These are phyloP conservation scores for Ameiurus melas DNA, from an alignment of 2,113 vertebrate species.

Conservation along the genomic window DNA sequence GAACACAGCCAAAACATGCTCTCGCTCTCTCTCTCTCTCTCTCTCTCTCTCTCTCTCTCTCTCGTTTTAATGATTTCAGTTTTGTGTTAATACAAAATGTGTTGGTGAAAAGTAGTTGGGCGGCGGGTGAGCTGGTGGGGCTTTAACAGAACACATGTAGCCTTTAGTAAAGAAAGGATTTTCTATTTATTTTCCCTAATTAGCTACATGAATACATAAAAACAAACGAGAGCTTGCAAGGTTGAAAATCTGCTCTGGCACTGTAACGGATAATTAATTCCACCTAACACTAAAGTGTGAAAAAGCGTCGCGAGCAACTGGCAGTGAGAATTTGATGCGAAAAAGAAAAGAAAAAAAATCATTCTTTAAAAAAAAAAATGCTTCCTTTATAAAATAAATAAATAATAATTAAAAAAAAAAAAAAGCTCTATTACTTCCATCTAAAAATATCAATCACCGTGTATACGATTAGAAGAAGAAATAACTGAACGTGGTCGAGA, in stretches of 20 bases:
- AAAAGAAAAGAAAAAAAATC: neutral
- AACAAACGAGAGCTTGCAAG: neutral
- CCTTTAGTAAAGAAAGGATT: neutral
- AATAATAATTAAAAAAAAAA: too few relatives aligned
- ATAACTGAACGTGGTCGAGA: neutral
- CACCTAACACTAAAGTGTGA: neutral
- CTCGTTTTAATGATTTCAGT: neutral
- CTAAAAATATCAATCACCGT: neutral
- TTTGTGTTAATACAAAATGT: neutral
- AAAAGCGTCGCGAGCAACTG: neutral
- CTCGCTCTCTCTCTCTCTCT: neutral
- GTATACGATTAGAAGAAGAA: neutral
- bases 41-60: neutral
- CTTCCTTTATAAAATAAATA: too few relatives aligned
- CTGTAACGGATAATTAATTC: slow-evolving; percentile 13
- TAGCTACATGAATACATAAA: neutral
- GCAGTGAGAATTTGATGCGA: neutral
- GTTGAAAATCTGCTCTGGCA: slow-evolving; percentile 1
- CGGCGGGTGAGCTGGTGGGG: neutral
- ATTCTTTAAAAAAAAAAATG: neutral
- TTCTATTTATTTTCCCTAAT: neutral
- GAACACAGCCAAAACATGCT: neutral
- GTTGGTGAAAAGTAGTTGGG: neutral
- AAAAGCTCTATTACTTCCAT: neutral
- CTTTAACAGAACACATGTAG: neutral